phyloP scores from a whole-genome alignment of 2,888 invertebrate genomes.

The Sepiola atlantica region DNA sequence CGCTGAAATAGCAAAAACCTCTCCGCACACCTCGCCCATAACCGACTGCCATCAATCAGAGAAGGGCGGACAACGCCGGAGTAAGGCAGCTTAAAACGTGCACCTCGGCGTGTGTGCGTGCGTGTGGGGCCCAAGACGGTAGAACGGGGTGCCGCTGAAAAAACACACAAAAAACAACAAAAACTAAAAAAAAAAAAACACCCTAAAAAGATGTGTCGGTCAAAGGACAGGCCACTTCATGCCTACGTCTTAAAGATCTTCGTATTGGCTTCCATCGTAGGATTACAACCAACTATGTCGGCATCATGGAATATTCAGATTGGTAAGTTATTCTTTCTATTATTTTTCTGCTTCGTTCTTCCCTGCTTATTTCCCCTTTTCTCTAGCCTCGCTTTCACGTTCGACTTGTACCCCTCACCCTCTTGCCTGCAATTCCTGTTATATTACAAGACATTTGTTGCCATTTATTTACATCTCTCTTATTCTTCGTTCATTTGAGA shows the following conservation, averaged over 20 bases:
- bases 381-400: not conserved
- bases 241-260: not conserved
- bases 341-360: not conserved
- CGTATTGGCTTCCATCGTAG: conserved; percentile 32
- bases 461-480: not conserved
- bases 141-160: conserved; percentile 11
- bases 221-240: not conserved
- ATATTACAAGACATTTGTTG: not conserved
- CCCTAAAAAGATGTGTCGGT: not conserved
- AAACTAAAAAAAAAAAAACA: no score
- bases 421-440: not conserved
- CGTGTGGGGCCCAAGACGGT: conserved; percentile 8
- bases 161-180: no score
- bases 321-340: not conserved
- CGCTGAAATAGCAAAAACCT: not conserved
- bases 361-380: not conserved
- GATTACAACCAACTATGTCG: conserved; percentile 14
- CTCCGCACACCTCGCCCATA: not conserved
- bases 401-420: not conserved
- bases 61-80: not conserved
- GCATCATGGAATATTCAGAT: conserved; percentile 10
- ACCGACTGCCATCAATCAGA: not conserved
- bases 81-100: not conserved
- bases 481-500: not conserved
- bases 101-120: conserved; percentile 32